These are phyloP conservation scores for Heliconius erato DNA, from an alignment of 2,888 invertebrate species.

Conservation along the genomic window DNA sequence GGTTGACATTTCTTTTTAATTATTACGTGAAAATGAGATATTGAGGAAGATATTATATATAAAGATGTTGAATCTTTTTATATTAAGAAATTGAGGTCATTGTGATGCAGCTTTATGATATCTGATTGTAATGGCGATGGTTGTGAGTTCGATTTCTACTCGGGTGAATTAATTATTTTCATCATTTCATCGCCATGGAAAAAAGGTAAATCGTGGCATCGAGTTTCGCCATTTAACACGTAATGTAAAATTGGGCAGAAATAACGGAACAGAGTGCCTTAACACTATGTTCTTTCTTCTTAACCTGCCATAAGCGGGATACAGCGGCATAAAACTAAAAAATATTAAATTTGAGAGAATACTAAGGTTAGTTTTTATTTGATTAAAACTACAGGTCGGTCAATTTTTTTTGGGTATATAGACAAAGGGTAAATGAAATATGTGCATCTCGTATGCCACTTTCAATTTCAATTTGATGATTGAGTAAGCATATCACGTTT, in stretches of 20 bases:
- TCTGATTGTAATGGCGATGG: not conserved
- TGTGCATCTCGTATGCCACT: not conserved
- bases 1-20: not conserved
- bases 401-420: not conserved
- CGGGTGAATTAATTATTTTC: not conserved
- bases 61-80: too few species aligned
- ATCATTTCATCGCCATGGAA: too few species aligned
- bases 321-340: not conserved
- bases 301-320: too few species aligned
- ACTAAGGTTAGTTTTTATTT: not conserved
- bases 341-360: not conserved
- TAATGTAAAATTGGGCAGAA: too few species aligned
- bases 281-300: too few species aligned
- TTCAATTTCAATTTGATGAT: not conserved
- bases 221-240: too few species aligned
- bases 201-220: too few species aligned
- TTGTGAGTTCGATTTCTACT: not conserved
- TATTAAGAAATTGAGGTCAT: not conserved
- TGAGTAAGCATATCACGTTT: conserved; percentile 6
- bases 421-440: not conserved
- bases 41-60: too few species aligned
- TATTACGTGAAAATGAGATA: not conserved
- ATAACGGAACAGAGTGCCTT: too few species aligned
- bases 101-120: not conserved
- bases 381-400: not conserved